Conservation (phyloP, 1,140 invertebrate species). For the Drosophila tropicalis region DNA sequence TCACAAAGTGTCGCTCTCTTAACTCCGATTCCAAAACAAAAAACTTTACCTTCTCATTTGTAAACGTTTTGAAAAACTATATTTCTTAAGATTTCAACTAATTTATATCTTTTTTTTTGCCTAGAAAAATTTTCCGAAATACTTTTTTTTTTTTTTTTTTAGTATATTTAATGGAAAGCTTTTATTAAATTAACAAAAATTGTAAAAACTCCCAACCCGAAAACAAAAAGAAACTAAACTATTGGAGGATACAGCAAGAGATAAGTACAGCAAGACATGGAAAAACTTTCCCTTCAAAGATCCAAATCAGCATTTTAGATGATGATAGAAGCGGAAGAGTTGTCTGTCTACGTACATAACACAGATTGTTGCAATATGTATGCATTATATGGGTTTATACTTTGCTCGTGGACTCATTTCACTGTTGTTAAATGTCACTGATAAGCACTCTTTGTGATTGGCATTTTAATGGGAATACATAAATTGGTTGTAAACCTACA, state of each 20-base stretch:
- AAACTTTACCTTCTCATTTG: neutral
- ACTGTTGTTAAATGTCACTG: constrained; percentile 6
- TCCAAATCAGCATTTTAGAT: neutral
- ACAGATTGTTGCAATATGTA: constrained; percentile 3
- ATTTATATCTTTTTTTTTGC: neutral
- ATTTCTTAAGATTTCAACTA: neutral
- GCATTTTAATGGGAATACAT: constrained; percentile 22
- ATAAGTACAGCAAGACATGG: too few species aligned
- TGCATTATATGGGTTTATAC: constrained; percentile 1
- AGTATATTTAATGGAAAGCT: neutral
- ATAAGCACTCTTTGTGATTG: constrained; percentile 18
- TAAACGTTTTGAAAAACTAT: neutral
- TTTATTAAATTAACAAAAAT: constrained; percentile 1
- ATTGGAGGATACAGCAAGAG: too few species aligned
- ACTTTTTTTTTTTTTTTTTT: neutral
- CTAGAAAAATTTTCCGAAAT: neutral
- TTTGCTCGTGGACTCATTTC: constrained; percentile 14
- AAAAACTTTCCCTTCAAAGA: neutral
- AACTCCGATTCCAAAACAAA: neutral
- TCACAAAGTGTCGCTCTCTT: neutral
- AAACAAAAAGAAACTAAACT: neutral
- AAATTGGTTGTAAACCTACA: constrained; percentile 1
- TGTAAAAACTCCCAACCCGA: neutral
- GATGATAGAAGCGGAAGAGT: neutral
- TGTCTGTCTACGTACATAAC: neutral